These are phyloP conservation scores for Myotis daubentonii DNA, from an alignment of 2,797 vertebrate species.

Conservation along the genomic window DNA sequence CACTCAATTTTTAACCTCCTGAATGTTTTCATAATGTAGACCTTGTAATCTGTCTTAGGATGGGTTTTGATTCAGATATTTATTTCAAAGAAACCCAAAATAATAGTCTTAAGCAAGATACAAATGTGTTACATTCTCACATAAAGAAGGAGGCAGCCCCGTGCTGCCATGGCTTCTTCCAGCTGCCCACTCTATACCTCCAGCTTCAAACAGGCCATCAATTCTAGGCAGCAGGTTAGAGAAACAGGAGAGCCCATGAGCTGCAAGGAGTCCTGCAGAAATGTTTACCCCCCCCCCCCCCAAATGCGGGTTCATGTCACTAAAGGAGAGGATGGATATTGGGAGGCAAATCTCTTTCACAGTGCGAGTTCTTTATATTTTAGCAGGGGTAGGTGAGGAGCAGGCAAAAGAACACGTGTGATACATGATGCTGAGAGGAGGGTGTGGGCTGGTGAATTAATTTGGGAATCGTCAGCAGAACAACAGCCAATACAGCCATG, in stretches of 20 bases:
- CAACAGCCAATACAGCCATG: background rate
- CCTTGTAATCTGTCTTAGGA: background rate
- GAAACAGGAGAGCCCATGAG: background rate
- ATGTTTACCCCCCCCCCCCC: background rate
- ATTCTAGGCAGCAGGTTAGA: background rate
- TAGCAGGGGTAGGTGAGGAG: background rate
- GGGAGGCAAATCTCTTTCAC: background rate
- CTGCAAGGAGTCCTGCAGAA: background rate
- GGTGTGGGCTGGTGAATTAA: background rate
- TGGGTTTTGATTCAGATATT: background rate
- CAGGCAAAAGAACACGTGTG: background rate
- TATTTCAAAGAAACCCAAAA: background rate
- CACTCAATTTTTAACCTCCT: background rate
- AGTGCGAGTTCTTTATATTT: background rate
- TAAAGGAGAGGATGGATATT: background rate
- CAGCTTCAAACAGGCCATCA: background rate
- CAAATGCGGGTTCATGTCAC: background rate
- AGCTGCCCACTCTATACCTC: background rate
- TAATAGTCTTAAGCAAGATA: background rate
- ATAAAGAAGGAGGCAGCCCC: background rate
- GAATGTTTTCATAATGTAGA: background rate
- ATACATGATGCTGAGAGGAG: background rate
- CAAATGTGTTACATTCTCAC: background rate
- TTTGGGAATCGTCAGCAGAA: background rate
- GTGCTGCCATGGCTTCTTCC: background rate